A percentile compares a stretch with the other conserved stretches of the same genome.
Conservation (phyloP, 92 coral and sea anemone genomes). For the Heliopora coerulea region DNA sequence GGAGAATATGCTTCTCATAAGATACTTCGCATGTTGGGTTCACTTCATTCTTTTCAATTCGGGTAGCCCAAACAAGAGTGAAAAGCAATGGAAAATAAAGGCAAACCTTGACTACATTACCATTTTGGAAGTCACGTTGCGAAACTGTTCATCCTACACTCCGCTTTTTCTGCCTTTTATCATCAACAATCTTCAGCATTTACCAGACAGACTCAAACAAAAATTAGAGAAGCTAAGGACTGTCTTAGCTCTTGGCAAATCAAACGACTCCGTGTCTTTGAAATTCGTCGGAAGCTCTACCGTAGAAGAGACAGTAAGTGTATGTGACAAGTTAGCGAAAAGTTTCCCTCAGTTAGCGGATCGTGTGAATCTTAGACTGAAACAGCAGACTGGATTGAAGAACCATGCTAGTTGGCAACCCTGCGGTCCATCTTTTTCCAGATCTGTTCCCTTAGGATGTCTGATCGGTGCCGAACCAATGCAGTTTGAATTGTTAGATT, state of each 20-base stretch:
- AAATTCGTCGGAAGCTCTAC: neutral
- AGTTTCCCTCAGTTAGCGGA: neutral
- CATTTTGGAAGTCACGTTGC: conserved; percentile 59
- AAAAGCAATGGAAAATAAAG: conserved; percentile 23
- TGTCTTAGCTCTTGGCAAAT: neutral
- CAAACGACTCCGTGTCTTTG: neutral
- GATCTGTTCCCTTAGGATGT: neutral
- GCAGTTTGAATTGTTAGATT: conserved; percentile 3
- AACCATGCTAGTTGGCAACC: neutral
- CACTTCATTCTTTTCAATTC: conserved; percentile 42
- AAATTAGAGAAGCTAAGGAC: conserved; percentile 41
- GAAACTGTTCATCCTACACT: conserved; percentile 43
- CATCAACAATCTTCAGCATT: conserved; percentile 48
- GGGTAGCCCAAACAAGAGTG: neutral
- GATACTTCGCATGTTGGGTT: conserved; percentile 40
- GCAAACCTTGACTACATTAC: conserved; percentile 44
- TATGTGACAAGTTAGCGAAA: neutral
- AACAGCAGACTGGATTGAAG: neutral
- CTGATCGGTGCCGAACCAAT: neutral
- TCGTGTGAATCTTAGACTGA: neutral
- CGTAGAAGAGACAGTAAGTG: neutral
- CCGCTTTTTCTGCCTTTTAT: conserved; percentile 47
- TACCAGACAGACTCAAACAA: conserved; percentile 43
- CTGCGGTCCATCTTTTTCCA: neutral
- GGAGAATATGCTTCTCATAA: neutral